These are phyloP conservation scores for Timandra comae DNA, from an alignment of 2,888 invertebrate species.

Conservation along the genomic window DNA sequence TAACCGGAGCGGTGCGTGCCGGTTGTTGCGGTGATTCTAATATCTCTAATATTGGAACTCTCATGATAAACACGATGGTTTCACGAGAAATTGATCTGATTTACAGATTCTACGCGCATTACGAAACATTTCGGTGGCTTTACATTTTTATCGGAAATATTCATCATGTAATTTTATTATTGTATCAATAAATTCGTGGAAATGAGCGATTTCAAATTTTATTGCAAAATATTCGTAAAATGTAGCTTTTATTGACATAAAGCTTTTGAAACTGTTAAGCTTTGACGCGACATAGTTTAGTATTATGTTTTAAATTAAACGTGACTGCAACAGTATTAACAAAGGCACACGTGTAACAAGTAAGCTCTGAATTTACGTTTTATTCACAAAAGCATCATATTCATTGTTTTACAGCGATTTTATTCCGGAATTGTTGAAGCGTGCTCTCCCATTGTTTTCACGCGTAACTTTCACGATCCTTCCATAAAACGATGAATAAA, in stretches of 20 bases:
- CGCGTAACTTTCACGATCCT: slow-evolving; percentile 37
- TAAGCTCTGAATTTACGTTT: slow-evolving; percentile 12
- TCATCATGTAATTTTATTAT: too few relatives aligned
- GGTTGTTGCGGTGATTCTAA: slow-evolving; percentile 9
- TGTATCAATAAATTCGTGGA: too few relatives aligned
- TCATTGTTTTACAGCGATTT: slow-evolving; percentile 32
- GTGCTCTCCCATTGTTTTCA: slow-evolving; percentile 31
- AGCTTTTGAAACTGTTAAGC: neutral
- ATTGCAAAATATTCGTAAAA: neutral
- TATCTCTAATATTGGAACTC: slow-evolving; percentile 4
- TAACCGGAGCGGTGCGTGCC: slow-evolving; percentile 9
- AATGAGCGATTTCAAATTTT: too few relatives aligned
- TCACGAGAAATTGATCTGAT: too few relatives aligned
- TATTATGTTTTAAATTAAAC: slow-evolving; percentile 1
- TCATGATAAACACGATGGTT: too few relatives aligned
- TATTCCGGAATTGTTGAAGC: slow-evolving; percentile 26
- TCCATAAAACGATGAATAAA: slow-evolving; percentile 37
- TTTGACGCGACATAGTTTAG: neutral
- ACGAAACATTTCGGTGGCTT: too few relatives aligned
- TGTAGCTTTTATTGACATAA: neutral
- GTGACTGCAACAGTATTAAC: neutral
- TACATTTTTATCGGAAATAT: too few relatives aligned
- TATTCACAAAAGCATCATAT: slow-evolving; percentile 28
- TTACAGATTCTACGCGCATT: too few relatives aligned
- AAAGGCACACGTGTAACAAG: slow-evolving; percentile 6